A percentile compares a stretch with the other conserved stretches of the same genome.
phyloP scores from a whole-genome alignment of 2,888 invertebrate genomes.

The Miltochrista miniata region DNA sequence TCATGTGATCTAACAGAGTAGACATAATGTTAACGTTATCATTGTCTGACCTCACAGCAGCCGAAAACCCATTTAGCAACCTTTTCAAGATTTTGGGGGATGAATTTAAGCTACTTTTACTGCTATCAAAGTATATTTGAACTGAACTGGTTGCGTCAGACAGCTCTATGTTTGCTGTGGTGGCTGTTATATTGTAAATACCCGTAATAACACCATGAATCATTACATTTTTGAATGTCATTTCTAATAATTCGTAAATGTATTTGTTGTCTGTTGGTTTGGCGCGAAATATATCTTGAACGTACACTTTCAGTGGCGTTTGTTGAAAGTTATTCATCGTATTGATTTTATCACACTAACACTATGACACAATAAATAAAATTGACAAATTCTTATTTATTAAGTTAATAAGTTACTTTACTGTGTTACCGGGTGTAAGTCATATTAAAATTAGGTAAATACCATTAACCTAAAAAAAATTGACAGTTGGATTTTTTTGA shows the following conservation, averaged over 20 bases:
- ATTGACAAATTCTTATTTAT: too few species aligned
- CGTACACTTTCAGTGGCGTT: conserved; percentile 66
- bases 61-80: conserved; percentile 50
- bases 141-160: conserved; percentile 71
- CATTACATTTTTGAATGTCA: conserved; percentile 71
- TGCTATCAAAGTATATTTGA: conserved; percentile 62
- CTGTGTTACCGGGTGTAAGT: too few species aligned
- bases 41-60: conserved; percentile 50
- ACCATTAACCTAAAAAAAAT: too few species aligned
- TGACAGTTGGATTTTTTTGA: too few species aligned
- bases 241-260: conserved; percentile 64
- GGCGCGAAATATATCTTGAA: conserved; percentile 75
- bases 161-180: conserved; percentile 60
- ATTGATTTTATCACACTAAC: neutral
- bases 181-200: conserved; percentile 52
- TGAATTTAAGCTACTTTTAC: conserved; percentile 55
- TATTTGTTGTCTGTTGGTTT: conserved; percentile 62
- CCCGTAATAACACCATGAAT: conserved; percentile 70
- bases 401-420: too few species aligned
- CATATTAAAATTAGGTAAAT: too few species aligned
- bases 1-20: conserved; percentile 55
- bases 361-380: neutral
- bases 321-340: conserved; percentile 48
- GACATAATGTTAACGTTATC: conserved; percentile 58
- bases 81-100: conserved; percentile 47